Evolutionary conservation across 2,888 invertebrate genomes (phyloP).

Genomic region (Seira sanloemensis): DNA sequence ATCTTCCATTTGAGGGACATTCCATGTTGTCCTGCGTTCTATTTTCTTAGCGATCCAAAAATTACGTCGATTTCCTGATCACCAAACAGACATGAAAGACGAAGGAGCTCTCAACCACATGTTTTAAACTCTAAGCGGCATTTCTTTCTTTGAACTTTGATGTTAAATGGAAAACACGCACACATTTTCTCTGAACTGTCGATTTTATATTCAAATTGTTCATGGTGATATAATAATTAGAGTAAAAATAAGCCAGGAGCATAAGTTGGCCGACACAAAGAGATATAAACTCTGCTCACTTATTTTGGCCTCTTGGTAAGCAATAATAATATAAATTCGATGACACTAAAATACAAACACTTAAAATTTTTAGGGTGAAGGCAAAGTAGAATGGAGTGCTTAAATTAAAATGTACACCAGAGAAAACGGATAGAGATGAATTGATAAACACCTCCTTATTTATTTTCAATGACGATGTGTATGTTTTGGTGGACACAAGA

Average conservation of each 20-base stretch:
- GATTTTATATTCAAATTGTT: neutral
- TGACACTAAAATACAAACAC: neutral
- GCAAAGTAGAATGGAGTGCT: neutral
- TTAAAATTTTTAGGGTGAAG: neutral
- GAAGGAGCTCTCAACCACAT: no score
- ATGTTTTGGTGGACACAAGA: neutral
- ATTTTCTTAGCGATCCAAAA: no score
- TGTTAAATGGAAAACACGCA: conserved; percentile 3
- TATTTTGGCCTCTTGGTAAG: neutral
- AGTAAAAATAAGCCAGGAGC: neutral
- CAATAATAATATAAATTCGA: conserved; percentile 16
- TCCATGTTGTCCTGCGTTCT: no score
- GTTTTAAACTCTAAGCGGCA: conserved; percentile 10
- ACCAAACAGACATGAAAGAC: neutral
- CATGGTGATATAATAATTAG: neutral
- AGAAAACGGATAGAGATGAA: neutral
- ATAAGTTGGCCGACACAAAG: conserved; percentile 7
- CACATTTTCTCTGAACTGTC: neutral
- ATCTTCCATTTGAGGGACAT: no score
- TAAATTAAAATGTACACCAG: neutral
- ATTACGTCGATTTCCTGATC: no score
- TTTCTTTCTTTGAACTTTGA: neutral
- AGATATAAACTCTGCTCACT: neutral
- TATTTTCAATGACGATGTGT: conserved; percentile 1
- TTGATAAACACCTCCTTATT: conserved; percentile 13